phyloP scores from a whole-genome alignment of 1,140 invertebrate genomes.

The Paramacrobiotus metropolitanus region DNA sequence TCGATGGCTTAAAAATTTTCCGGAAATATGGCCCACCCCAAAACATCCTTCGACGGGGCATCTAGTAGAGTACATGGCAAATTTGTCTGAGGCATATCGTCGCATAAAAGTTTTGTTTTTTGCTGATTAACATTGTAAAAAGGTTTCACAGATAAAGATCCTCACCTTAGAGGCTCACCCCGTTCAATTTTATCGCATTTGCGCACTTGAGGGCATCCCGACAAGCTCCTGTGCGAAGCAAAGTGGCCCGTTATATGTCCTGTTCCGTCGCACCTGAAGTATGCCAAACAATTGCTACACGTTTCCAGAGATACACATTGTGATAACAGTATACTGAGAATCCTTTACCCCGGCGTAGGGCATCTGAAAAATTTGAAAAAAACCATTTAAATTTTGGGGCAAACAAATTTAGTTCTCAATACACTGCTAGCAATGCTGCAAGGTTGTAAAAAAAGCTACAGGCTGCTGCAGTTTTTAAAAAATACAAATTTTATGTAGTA shows the following conservation, averaged over 20 bases:
- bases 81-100: not conserved
- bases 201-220: not conserved
- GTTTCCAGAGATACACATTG: too few species aligned
- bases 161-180: not conserved
- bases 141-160: too few species aligned
- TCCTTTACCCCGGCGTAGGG: too few species aligned
- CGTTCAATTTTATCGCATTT: not conserved
- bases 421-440: too few species aligned
- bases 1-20: not conserved
- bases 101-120: not conserved
- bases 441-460: too few species aligned
- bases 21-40: not conserved
- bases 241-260: slow-evolving; percentile 1
- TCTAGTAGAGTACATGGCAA: not conserved
- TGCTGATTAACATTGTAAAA: not conserved
- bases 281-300: too few species aligned
- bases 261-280: not conserved
- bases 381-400: too few species aligned
- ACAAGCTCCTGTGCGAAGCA: not conserved
- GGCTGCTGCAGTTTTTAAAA: too few species aligned
- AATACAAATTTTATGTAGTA: too few species aligned
- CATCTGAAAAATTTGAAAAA: too few species aligned
- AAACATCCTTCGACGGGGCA: not conserved
- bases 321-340: too few species aligned
- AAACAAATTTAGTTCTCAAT: too few species aligned